Conservation (phyloP, 2,797 vertebrate genomes). For the Cossypha heuglini region DNA sequence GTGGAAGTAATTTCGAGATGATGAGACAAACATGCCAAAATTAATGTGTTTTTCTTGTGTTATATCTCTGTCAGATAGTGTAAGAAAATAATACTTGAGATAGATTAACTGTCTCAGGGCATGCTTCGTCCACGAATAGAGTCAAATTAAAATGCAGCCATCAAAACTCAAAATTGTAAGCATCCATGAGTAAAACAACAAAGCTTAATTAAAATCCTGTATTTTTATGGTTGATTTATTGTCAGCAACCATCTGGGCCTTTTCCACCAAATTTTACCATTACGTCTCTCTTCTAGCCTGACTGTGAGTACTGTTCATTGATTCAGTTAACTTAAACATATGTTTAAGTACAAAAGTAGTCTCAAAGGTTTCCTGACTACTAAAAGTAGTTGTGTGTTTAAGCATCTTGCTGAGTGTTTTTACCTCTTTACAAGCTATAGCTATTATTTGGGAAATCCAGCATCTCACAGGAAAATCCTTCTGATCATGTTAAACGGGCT, state of each 20-base stretch:
- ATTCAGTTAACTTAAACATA: neutral
- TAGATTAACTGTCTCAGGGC: neutral
- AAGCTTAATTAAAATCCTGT: neutral
- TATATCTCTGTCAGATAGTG: neutral
- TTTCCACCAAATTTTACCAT: neutral
- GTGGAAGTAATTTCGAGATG: neutral
- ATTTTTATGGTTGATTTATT: neutral
- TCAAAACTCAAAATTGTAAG: neutral
- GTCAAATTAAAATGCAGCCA: neutral
- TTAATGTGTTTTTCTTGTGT: neutral
- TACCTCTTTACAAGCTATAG: neutral
- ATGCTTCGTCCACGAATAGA: neutral
- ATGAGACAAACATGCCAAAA: neutral
- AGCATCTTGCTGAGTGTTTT: neutral
- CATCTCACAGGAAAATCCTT: neutral
- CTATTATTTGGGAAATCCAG: neutral
- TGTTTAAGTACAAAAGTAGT: neutral
- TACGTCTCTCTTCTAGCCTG: neutral
- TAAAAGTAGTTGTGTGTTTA: neutral
- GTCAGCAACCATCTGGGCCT: neutral
- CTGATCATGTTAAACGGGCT: neutral
- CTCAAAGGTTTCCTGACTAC: neutral
- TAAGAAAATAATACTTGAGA: neutral
- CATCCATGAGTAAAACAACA: neutral
- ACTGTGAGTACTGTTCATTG: neutral